Evolutionary conservation across 2,113 vertebrate species (phyloP).

Genomic region (Albula glossodonta): DNA sequence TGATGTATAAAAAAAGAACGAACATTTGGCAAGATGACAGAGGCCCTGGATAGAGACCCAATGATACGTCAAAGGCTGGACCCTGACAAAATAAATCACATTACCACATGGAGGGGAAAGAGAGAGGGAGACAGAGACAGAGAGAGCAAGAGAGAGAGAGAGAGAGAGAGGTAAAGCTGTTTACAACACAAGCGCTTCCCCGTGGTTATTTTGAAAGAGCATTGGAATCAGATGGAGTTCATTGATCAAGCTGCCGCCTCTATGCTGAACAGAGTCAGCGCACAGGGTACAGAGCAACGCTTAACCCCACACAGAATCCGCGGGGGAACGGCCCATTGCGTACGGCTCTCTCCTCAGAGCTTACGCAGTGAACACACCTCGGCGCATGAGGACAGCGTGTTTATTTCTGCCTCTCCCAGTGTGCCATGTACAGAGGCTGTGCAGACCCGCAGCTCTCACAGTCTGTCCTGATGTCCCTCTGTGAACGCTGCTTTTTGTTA

Average conservation of each 20-base stretch:
- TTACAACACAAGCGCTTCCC: constrained; percentile 37
- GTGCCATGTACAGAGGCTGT: neutral
- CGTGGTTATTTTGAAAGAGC: constrained; percentile 29
- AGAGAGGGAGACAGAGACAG: neutral
- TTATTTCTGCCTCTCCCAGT: neutral
- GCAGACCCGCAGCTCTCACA: too few species aligned
- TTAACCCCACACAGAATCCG: neutral
- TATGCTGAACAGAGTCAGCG: neutral
- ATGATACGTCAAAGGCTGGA: neutral
- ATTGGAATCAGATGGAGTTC: constrained; percentile 29
- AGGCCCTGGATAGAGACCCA: neutral
- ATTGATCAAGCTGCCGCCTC: constrained; percentile 39
- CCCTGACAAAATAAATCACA: constrained; percentile 50
- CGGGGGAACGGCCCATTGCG: neutral
- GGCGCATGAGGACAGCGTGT: neutral
- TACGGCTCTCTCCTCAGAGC: neutral
- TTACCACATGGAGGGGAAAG: constrained; percentile 16
- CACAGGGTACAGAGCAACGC: neutral
- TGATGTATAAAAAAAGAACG: too few species aligned
- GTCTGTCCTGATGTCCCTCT: too few species aligned
- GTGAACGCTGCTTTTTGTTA: too few species aligned
- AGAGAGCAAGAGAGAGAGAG: too few species aligned
- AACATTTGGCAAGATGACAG: too few species aligned
- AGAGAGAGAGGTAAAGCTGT: constrained; percentile 15
- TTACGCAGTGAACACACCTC: neutral